Evolutionary conservation across 2,888 invertebrate genomes (phyloP).

Genomic region (Aporophyla nigra): DNA sequence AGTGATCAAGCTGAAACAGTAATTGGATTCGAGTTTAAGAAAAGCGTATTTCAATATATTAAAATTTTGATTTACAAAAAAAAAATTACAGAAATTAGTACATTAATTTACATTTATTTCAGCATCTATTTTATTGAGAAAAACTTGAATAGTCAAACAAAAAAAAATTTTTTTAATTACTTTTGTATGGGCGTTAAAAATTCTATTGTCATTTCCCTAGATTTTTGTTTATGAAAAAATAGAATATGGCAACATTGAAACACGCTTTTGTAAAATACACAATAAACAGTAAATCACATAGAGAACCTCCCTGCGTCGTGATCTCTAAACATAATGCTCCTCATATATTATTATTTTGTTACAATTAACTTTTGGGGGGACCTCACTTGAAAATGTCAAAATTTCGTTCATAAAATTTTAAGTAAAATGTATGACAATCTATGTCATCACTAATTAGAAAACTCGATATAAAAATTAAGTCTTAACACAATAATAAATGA

Average conservation of each 20-base stretch:
- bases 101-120: neutral
- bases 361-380: constrained; percentile 57
- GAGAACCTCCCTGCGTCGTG: constrained; percentile 54
- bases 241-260: constrained; percentile 43
- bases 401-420: neutral
- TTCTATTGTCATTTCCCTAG: constrained; percentile 15
- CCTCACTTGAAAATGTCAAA: constrained; percentile 38
- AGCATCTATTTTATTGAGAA: neutral
- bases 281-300: constrained; percentile 58
- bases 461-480: no score
- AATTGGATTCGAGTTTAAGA: constrained; percentile 44
- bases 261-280: constrained; percentile 43
- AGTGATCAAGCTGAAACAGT: constrained; percentile 55
- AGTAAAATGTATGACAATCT: constrained; percentile 14
- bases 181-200: neutral
- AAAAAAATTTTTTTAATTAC: neutral
- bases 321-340: constrained; percentile 52
- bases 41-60: constrained; percentile 39
- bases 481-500: neutral
- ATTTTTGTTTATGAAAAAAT: neutral
- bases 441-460: neutral
- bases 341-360: constrained; percentile 63
- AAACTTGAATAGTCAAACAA: no score
- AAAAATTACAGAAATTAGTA: no score
- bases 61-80: neutral